Evolutionary conservation across 2,113 vertebrate genomes (phyloP), one percentile per base, ranked within the genome.

Genomic region (Euleptes europaea): DNA sequence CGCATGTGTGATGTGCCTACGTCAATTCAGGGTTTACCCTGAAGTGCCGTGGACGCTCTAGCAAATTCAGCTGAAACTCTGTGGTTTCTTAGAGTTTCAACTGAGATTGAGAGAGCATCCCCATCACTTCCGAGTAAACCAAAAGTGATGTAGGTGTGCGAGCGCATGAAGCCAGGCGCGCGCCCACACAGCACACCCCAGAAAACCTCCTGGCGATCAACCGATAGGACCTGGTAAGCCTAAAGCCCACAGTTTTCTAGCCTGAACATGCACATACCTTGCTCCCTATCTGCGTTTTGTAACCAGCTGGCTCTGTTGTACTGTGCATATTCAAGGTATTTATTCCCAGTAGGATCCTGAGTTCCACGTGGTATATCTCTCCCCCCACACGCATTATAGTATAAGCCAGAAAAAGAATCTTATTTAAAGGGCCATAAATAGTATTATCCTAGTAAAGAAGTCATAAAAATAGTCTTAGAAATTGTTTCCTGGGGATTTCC

Each of bases 401-500:
- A 26, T 63, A 63, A 63, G 60, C 38, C 66, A 67, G 40, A 78
- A 70, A 86, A 94, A 90, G 88, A 80, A 87, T 74, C 86, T 90
- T 88, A 87, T 91, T 74, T 89, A 90, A 86, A 86, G 85, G 1
- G 0, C 57, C 10, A 88, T 80, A 69, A 86, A 91, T 70, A 87
- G 88, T 86, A 90, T 2, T 0, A 92, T 83, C 88, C 75, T 70
- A 89, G 88, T 57, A 92, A 89, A 95, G 92, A 83, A 87, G 82
- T 93, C 93, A 92, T 85, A 86, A 87, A 87, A 86, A 90, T 90
- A 94, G 94, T 90, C 83, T 94, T 78, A 88, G 87, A 70, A 90
- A 86, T 85, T 92, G 90, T 92, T 95, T 95, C 89, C 91, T 91
- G 91, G 60, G 92, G 93, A 95, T 94, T 95, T 95, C 92, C 93